Evolutionary conservation across 2,113 vertebrate species (phyloP), one percentile per base, ranked within the genome.

Genomic region (Thamnaconus septentrionalis): DNA sequence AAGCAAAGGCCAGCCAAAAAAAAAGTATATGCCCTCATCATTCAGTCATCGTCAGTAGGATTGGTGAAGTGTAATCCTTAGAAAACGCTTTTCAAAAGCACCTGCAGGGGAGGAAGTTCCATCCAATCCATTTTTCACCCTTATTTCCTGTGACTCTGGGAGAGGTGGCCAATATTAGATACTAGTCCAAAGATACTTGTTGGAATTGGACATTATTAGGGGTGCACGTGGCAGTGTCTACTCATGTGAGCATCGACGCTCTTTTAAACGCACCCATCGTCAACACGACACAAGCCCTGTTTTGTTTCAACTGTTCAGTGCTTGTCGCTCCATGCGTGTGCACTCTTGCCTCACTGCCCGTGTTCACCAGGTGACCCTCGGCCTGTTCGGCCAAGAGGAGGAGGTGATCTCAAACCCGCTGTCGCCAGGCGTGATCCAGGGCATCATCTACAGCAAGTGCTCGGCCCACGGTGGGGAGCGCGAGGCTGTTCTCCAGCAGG

Each of bases 381-480:
- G 97, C 51, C 88, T 96, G 12, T 98, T 99, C 65, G 96, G 96
- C 12, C 97, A 96, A 3, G 94, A 98, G 65, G 97, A 99, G 87
- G 95, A 87, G 44, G 95, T 99, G 88, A 99, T 99, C 89, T 97
- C 97, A 57, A 99, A 99, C 87, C 97, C 97, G 0, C 91, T 99
- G 76, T 99, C 97, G 45, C 97, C 97, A 0, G 91, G 85, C 55
- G 95, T 95, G 73, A 99, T 99, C 89, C 96, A 98, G 86, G 91
- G 93, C 81, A 97, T 99, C 59, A 93, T 99, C 82, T 99, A 98
- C 86, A 92, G 91, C 71, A 96, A 93, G 82, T 97, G 95, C 81
- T 87, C 85, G 41, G 90, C 92, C 3, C 90, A 91, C 0, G 97
- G 86, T 0, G 86, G 95, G 10, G 94, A 97, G 85, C 88, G 93